A percentile compares a stretch with the other conserved stretches of the same genome.
Conservation (phyloP, 2,797 vertebrate genomes). For the Sternarchorhynchus goeldii region DNA sequence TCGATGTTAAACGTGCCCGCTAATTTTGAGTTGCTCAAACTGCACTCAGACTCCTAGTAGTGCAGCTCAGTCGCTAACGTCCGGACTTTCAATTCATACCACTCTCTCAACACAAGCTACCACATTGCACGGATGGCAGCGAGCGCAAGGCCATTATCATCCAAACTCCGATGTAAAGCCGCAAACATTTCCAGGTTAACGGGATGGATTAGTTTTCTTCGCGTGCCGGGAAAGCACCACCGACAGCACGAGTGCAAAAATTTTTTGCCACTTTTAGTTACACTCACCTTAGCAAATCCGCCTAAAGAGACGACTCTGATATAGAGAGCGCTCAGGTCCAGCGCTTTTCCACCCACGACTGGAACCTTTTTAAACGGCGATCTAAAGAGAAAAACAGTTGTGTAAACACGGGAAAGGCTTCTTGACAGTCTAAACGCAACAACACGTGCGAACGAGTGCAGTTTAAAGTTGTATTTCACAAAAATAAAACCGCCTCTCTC, state of each 20-base stretch:
- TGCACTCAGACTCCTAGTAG: constrained; percentile 79
- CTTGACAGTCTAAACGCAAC: constrained; percentile 67
- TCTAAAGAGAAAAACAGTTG: constrained; percentile 73
- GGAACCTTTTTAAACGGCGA: constrained; percentile 99
- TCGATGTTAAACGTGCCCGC: constrained; percentile 94
- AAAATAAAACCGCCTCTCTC: constrained; percentile 78
- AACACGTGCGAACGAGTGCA: constrained; percentile 59
- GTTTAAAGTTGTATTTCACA: constrained; percentile 73
- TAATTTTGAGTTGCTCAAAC: constrained; percentile 94
- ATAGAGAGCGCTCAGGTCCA: constrained; percentile 97
- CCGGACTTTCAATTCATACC: constrained; percentile 71
- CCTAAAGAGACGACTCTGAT: constrained; percentile 98
- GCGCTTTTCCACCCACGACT: constrained; percentile 96
- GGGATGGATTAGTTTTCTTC: constrained; percentile 54
- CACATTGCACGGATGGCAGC: constrained; percentile 74
- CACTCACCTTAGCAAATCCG: constrained; percentile 99
- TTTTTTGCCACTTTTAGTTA: constrained; percentile 76
- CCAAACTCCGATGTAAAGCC: constrained; percentile 36
- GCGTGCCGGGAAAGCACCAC: constrained; percentile 1
- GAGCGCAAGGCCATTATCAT: constrained; percentile 76
- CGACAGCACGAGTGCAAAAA: background rate
- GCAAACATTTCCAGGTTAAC: constrained; percentile 49
- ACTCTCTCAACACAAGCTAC: constrained; percentile 72
- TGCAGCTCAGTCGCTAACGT: constrained; percentile 57
- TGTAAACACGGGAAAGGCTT: constrained; percentile 62